Base-by-base conservation (phyloP, 2,797 vertebrate species). In the Valencia hispanica region DNA sequence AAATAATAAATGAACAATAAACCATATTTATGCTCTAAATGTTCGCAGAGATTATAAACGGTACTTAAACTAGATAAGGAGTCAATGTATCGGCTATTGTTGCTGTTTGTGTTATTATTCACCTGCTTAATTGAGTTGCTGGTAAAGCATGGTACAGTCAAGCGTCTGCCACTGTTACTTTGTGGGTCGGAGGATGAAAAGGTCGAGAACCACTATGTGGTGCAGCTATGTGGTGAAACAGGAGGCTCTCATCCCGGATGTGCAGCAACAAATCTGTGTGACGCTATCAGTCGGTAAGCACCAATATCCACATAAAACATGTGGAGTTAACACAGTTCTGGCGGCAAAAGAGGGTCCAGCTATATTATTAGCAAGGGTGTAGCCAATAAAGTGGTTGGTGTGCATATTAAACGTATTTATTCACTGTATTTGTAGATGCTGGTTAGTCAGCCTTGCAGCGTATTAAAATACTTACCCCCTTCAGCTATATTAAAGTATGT, bases 181-280 rank as follows among this genome's bases (percentile, higher is more conserved):
- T 45, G 12, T 45, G 43, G 43, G 12, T 45, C 12, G 12, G 43
- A 45, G 5, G 17, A 48, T 20, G 18, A 48, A 48, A 10, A 18
- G 15, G 18, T 48, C 20, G 15, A 1, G 47, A 48, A 48, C 47
- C 47, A 18, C 47, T n/a, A n/a, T n/a, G n/a, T n/a, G n/a, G n/a
- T 48, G 47, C 47, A 18, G 47, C 15, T 4, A 85, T 85, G 75
- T 83, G 57, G 80, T 89, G 85, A 70, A 91, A 87, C 1, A 0
- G 74, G 79, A 88, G 75, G 88, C 84, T 89, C 0, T 0, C 85
- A 87, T 87, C 43, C 81, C 89, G 73, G 77, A 86, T 86, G 80
- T 89, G 83, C 77, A 89, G 86, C 88, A 61, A 92, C 77, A 91
- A 90, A 87, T 86, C 79, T 82, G 43, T 45, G 43, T 45, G 43